These are phyloP conservation scores for Paratrypauchen microcephalus DNA, from an alignment of 2,797 vertebrate genomes.

Conservation along the genomic window DNA sequence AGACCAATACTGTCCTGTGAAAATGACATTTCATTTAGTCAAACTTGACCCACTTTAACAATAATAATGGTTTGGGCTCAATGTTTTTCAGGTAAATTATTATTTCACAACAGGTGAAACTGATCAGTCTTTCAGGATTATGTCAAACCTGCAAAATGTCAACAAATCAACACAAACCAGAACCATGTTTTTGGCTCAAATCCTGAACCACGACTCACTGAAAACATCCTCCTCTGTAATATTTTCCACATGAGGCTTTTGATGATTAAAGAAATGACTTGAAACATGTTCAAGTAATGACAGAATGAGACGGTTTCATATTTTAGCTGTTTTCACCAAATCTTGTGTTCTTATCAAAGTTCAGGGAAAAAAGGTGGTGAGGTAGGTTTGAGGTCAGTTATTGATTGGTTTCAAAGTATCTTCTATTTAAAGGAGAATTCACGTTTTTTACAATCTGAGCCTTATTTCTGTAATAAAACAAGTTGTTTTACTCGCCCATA, in stretches of 20 bases:
- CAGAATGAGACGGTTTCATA: not conserved
- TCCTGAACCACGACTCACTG: slow-evolving; percentile 5
- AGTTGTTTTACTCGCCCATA: too few relatives aligned
- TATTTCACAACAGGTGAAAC: not conserved
- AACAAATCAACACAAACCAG: not conserved
- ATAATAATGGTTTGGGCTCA: too few relatives aligned
- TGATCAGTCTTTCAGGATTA: not conserved
- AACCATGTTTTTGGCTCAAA: not conserved
- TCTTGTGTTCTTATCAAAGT: too few relatives aligned
- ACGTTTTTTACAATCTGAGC: too few relatives aligned
- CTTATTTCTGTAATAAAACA: too few relatives aligned
- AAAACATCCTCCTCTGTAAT: slow-evolving; percentile 40
- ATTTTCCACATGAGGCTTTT: slow-evolving; percentile 32
- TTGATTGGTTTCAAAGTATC: not conserved
- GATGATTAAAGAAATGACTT: slow-evolving; percentile 2
- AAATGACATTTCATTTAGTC: slow-evolving; percentile 4
- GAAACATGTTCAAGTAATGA: not conserved
- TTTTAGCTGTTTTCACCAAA: too few relatives aligned
- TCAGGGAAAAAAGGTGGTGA: not conserved
- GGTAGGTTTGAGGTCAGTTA: not conserved
- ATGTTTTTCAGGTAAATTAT: not conserved
- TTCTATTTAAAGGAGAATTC: too few relatives aligned
- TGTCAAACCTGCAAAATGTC: slow-evolving; percentile 10
- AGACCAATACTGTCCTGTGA: slow-evolving; percentile 94
- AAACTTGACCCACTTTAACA: not conserved